Conservation (phyloP, 2,797 vertebrate genomes). For the Intellagama lesueurii region DNA sequence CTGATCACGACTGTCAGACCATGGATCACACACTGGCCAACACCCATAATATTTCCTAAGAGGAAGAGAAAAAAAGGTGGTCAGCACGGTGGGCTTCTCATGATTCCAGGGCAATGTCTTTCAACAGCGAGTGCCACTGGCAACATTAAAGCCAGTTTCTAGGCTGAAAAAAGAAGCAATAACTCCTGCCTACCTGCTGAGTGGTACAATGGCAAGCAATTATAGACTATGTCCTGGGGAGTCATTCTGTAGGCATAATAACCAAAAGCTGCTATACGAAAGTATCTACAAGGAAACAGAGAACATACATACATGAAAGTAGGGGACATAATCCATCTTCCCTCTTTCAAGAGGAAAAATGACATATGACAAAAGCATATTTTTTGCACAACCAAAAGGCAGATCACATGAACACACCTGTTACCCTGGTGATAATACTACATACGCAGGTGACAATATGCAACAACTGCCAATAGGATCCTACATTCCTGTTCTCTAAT, state of each 20-base stretch:
- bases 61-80: not conserved
- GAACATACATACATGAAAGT: not conserved
- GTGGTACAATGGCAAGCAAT: conserved; percentile 93
- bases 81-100: rapidly evolving
- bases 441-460: not conserved
- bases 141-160: not conserved
- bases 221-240: conserved; percentile 84
- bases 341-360: rapidly evolving
- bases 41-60: conserved; percentile 90
- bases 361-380: rapidly evolving
- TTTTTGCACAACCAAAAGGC: not conserved
- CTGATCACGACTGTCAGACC: conserved; percentile 88
- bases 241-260: conserved; percentile 87
- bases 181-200: conserved; percentile 82
- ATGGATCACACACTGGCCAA: conserved; percentile 89
- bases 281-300: conserved; percentile 81
- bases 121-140: not conserved
- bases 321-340: rapidly evolving
- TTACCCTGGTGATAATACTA: not conserved
- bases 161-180: not conserved
- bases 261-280: conserved; percentile 90
- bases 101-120: rapidly evolving
- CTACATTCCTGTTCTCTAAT: not conserved
- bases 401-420: not conserved
- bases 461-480: not conserved